A percentile compares a stretch with the other conserved stretches of the same genome.
These are phyloP conservation scores for Stenopsyche tienmushanensis DNA, from an alignment of 1,140 invertebrate genomes.

Conservation along the genomic window DNA sequence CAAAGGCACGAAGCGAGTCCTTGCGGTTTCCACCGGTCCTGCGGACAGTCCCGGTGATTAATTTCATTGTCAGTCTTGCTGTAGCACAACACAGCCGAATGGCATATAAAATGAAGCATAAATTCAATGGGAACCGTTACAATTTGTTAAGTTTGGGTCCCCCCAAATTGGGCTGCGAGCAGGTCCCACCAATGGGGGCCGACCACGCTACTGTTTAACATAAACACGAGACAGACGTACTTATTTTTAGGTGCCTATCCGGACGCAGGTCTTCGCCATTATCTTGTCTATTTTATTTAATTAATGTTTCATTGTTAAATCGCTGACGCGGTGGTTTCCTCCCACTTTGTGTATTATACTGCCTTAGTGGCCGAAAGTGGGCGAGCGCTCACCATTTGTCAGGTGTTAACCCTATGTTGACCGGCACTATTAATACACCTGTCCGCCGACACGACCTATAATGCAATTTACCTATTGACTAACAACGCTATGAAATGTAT, in stretches of 20 bases:
- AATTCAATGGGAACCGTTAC: constrained; percentile 7
- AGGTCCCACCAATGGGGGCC: constrained; percentile 6
- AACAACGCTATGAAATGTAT: not conserved
- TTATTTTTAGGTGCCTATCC: not conserved
- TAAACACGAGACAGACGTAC: not conserved
- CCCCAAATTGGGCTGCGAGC: not conserved
- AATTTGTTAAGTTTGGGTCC: constrained; percentile 4
- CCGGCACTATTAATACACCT: not conserved
- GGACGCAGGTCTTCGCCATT: constrained; percentile 25
- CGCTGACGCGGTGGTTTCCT: constrained; percentile 21
- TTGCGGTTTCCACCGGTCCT: no score
- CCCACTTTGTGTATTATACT: no score
- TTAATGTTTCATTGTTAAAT: constrained; percentile 38
- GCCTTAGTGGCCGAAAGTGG: constrained; percentile 27
- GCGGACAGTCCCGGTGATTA: no score
- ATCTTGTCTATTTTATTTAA: constrained; percentile 40
- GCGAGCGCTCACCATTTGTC: constrained; percentile 30
- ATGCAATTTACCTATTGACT: not conserved
- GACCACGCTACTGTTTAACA: constrained; percentile 1
- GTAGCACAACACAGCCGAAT: no score
- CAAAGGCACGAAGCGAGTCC: no score
- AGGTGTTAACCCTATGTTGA: constrained; percentile 19
- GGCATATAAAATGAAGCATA: not conserved
- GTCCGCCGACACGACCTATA: not conserved
- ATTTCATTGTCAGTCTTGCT: no score